Evolutionary conservation across 2,797 vertebrate species (phyloP), one percentile per base, ranked within the genome.

Genomic region (Dryobates pubescens): DNA sequence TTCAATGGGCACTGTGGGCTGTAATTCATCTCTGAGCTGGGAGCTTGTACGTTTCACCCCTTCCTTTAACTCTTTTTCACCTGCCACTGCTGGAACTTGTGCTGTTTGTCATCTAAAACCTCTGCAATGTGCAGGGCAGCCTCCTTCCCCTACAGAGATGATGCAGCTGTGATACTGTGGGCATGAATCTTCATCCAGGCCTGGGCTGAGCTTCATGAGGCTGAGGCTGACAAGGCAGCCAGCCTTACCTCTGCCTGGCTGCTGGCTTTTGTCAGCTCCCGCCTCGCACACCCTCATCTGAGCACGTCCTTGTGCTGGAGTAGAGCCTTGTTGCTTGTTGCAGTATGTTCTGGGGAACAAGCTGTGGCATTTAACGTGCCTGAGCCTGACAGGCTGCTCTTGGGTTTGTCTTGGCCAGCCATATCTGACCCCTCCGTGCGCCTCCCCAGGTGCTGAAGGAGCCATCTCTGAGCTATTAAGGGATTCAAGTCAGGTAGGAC

Each of bases 381-480:
- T 64, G 69, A 1, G 65, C 59, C 82, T 51, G 45, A 67, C 69
- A 80, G 87, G 65, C 85, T 86, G 86, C 61, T 61, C 80, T 78
- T 27, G 51, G 70, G 26, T 53, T 86, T 24, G 10, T 19, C 72
- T 17, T 77, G 57, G 54, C 45, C 71, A 67, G 62, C 58, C 2
- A 0, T 36, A n/a, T 17, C 69, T 62, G n/a, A 70, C 58, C 74
- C 77, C 57, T 29, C 43, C 2, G 3, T 76, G 58, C 0, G 0
- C 18, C 49, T 70, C 62, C 63, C 1, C 20, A 56, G 7, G 38
- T 5, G 22, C 70, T 59, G 53, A 7, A 53, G 79, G 92, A 88
- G 62, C 38, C 0, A 0, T 6, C 67, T 71, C 86, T n/a, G 30
- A 10, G 77, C 77, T 63, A 0, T 30, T n/a, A 18, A 58, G 67